Percentiles rank a stretch among this genome's conserved stretches.
These are phyloP conservation scores for Andrena trimmerana DNA, from an alignment of 2,888 invertebrate genomes.

Conservation along the genomic window DNA sequence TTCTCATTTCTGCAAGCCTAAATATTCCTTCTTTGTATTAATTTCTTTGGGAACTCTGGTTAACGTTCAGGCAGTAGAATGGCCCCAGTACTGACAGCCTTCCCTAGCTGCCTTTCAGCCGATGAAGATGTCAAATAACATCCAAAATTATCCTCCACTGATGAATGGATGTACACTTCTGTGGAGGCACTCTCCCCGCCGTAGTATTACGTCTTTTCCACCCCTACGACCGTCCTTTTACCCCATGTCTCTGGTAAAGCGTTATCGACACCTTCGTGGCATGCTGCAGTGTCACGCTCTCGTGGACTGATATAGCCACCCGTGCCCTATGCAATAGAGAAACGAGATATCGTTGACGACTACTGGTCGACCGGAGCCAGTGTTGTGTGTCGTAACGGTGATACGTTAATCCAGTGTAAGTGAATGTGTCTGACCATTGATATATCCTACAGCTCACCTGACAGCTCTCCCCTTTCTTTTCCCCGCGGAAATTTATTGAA, in stretches of 20 bases:
- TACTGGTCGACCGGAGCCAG: conserved; percentile 55
- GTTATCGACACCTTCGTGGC: conserved; percentile 62
- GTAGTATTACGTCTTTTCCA: conserved; percentile 22
- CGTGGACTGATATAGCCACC: conserved; percentile 26
- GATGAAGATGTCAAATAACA: conserved; percentile 67
- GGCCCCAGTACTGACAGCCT: conserved; percentile 17
- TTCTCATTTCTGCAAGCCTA: not conserved
- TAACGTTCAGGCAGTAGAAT: not conserved
- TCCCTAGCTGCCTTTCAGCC: conserved; percentile 19
- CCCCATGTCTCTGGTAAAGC: conserved; percentile 23
- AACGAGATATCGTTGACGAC: conserved; percentile 77
- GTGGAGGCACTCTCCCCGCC: not conserved
- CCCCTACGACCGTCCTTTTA: not conserved
- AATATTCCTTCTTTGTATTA: not conserved
- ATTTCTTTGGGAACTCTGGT: not conserved
- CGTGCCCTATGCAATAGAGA: conserved; percentile 58
- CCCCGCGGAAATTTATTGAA: conserved; percentile 27
- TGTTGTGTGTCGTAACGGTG: conserved; percentile 72
- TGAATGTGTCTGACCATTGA: conserved; percentile 44
- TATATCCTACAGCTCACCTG: conserved; percentile 13
- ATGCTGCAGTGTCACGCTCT: conserved; percentile 45
- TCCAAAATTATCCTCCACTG: conserved; percentile 68
- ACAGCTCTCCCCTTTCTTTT: not conserved
- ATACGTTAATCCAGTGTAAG: conserved; percentile 56
- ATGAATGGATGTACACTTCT: conserved; percentile 72